A percentile compares a stretch with the other conserved stretches of the same genome.
Conservation (phyloP, 2,797 vertebrate genomes). For the Discoglossus pictus region DNA sequence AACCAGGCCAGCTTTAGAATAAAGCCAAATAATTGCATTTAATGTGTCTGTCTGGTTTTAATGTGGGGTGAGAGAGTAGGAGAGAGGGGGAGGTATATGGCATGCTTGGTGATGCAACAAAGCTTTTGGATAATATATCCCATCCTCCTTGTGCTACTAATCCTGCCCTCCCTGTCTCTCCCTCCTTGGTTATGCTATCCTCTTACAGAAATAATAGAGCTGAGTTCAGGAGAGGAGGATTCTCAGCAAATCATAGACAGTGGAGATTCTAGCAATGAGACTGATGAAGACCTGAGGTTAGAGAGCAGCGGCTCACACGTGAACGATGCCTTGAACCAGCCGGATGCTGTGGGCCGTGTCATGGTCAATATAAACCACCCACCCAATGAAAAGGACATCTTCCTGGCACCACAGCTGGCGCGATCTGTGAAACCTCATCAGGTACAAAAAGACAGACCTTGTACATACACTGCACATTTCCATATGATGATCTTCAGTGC, state of each 20-base stretch:
- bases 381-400: slow-evolving; percentile 92
- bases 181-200: too few species aligned
- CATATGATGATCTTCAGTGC: too few species aligned
- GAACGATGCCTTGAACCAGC: slow-evolving; percentile 89
- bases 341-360: slow-evolving; percentile 86
- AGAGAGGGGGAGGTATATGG: too few species aligned
- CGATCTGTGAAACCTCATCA: slow-evolving; percentile 96
- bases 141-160: not conserved
- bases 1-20: too few species aligned
- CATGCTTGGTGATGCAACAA: too few species aligned
- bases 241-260: slow-evolving; percentile 84
- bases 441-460: too few species aligned
- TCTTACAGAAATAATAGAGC: slow-evolving; percentile 89
- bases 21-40: too few species aligned
- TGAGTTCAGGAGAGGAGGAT: slow-evolving; percentile 95
- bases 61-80: too few species aligned
- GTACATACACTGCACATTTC: too few species aligned
- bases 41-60: too few species aligned
- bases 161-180: not conserved
- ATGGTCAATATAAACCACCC: slow-evolving; percentile 97
- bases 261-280: slow-evolving; percentile 85
- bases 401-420: slow-evolving; percentile 89
- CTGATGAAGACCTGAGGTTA: slow-evolving; percentile 79
- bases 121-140: too few species aligned
- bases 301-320: slow-evolving; percentile 95